Evolutionary conservation across 2,797 vertebrate species (phyloP).

Genomic region (Rhinella marina): DNA sequence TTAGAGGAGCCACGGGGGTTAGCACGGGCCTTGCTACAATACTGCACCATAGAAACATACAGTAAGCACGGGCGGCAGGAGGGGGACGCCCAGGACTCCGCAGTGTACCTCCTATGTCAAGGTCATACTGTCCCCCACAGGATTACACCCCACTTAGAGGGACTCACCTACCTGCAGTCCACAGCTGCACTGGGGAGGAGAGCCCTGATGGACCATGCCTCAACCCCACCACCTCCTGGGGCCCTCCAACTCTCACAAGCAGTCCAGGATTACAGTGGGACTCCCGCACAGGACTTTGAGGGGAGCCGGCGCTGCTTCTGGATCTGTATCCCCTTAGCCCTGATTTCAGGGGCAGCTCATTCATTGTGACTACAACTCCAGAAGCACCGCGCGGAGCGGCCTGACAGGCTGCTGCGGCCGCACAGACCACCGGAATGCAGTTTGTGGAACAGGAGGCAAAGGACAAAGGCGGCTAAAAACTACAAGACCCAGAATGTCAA

Average conservation of each 20-base stretch:
- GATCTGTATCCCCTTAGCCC: background rate
- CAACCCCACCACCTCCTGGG: background rate
- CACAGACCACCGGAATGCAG: background rate
- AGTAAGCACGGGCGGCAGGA: no score
- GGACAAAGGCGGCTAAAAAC: background rate
- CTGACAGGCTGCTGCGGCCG: background rate
- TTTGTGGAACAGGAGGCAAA: background rate
- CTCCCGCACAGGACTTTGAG: background rate
- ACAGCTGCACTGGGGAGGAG: no score
- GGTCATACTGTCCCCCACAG: no score
- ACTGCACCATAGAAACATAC: no score
- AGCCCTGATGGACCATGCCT: background rate
- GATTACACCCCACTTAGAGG: no score
- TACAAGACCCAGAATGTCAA: background rate
- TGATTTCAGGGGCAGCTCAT: no score
- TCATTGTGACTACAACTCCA: background rate
- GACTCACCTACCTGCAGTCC: no score
- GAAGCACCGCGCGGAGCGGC: background rate
- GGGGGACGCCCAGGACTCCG: no score
- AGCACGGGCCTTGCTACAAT: no score
- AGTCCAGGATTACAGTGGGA: background rate
- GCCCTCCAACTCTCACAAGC: background rate
- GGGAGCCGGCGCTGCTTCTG: background rate
- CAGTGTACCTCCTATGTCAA: no score
- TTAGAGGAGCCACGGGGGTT: no score